Conservation (phyloP, 2,113 vertebrate species). For the Embiotoca jacksoni region DNA sequence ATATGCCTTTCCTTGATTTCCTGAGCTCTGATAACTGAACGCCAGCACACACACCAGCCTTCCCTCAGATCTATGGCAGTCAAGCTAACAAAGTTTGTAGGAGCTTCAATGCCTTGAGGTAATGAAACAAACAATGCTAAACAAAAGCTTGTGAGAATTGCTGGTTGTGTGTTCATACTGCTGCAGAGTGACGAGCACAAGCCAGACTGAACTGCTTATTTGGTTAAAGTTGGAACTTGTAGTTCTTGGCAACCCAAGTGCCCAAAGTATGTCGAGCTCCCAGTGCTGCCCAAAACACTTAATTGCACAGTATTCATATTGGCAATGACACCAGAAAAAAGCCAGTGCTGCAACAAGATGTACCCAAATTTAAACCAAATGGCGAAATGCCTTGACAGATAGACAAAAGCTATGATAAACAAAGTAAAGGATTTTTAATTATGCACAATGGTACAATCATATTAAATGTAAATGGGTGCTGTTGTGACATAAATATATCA, state of each 20-base stretch:
- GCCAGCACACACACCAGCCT: neutral
- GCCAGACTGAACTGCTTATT: constrained; percentile 16
- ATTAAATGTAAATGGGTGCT: constrained; percentile 17
- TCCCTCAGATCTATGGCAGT: constrained; percentile 14
- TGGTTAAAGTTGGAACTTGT: constrained; percentile 16
- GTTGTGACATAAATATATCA: neutral
- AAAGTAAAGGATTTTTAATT: constrained; percentile 8
- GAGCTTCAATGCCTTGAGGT: constrained; percentile 6
- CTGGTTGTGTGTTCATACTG: constrained; percentile 4
- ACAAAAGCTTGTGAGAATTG: constrained; percentile 5
- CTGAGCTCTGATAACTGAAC: constrained; percentile 10
- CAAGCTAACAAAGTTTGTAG: neutral
- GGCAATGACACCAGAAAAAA: constrained; percentile 31
- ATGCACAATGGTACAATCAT: constrained; percentile 36
- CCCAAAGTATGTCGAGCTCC: constrained; percentile 27
- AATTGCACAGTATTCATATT: constrained; percentile 13
- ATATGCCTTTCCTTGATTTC: constrained; percentile 25
- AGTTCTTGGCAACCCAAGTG: constrained; percentile 1
- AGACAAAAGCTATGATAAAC: constrained; percentile 30
- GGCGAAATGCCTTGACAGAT: neutral
- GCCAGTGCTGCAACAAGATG: constrained; percentile 6
- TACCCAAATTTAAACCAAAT: constrained; percentile 24
- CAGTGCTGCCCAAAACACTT: constrained; percentile 32
- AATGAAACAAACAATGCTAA: neutral
- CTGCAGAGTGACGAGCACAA: neutral